A percentile compares a stretch with the other conserved stretches of the same genome.
These are phyloP conservation scores for Latheticus oryzae DNA, from an alignment of 2,888 invertebrate species.

Conservation along the genomic window DNA sequence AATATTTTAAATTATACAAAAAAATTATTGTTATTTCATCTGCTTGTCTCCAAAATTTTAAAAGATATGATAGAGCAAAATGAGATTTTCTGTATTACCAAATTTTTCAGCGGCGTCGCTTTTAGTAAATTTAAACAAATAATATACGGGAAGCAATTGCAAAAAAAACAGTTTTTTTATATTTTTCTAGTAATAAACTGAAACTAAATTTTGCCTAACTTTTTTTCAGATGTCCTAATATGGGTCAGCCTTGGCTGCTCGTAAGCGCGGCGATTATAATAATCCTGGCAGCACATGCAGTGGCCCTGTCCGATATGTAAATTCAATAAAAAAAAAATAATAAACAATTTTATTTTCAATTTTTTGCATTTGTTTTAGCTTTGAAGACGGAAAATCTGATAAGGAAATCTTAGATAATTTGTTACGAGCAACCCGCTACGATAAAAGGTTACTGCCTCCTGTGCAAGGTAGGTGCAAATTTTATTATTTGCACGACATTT, in stretches of 20 bases:
- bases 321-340: conserved; percentile 40
- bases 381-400: conserved; percentile 92
- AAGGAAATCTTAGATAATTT: conserved; percentile 93
- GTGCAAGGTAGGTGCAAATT: conserved; percentile 77
- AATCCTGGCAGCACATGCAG: conserved; percentile 68
- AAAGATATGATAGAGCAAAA: no score
- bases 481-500: conserved; percentile 24
- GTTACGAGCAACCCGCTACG: conserved; percentile 87
- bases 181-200: no score
- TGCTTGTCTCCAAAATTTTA: no score
- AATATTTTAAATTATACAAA: no score
- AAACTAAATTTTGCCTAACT: no score
- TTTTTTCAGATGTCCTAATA: conserved; percentile 92
- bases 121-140: no score
- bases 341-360: neutral
- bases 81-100: no score
- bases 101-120: no score
- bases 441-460: conserved; percentile 91
- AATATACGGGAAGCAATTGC: no score
- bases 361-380: conserved; percentile 75
- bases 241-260: conserved; percentile 89
- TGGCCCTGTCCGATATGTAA: conserved; percentile 62
- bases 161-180: no score
- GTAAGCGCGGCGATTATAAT: conserved; percentile 76
- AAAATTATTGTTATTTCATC: no score